Base-by-base conservation (phyloP, 1,140 invertebrate genomes). In the Drosophila lacertosa region DNA sequence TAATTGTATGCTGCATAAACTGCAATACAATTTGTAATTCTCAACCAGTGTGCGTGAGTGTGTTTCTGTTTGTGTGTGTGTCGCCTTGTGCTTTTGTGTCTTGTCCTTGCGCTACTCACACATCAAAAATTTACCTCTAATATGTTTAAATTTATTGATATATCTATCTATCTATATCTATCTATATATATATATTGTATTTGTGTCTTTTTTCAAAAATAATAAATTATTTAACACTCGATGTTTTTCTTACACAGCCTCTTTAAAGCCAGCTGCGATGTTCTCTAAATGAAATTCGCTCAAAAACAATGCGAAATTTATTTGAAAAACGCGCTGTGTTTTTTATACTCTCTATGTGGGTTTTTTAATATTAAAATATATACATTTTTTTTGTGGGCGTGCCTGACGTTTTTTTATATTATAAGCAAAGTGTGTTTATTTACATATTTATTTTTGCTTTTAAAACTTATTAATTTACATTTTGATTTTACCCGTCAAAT, bases 201-300 rank as follows among this genome's bases (percentile, higher is more conserved):
- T 66, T 89, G 62, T 84, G 59, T 77, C 63, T 81, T 22, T 66
- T 66, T 55, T 70, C 39, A 60, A 50, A 60, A 71, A 68, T 75
- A 81, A 69, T 69, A 89, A 88, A 77, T 66, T 74, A 47, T 62
- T 78, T 75, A 86, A 81, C 82, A 77, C 74, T 86, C 39, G 82
- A 86, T 86, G 81, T 86, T 86, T 86, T 88, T 80, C 73, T 86
- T 69, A 81, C 63, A 77, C 62, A 74, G 58, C 15, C 55, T 66
- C 40, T 16, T 59, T 53, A 40, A 6, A 33, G 13, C 22, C 40
- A 33, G 29, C 45, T 18, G 33, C 16, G 3, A 24, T 6, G 32
- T 66, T 44, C 32, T 26, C 37, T 11, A 22, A 33, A 22, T 39
- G 29, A 60, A 42, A 39, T 54, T 39, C 20, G 24, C 13, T 6